Evolutionary conservation across 2,113 vertebrate species (phyloP), one percentile per base, ranked within the genome.

Genomic region (Heterochromis multidens): DNA sequence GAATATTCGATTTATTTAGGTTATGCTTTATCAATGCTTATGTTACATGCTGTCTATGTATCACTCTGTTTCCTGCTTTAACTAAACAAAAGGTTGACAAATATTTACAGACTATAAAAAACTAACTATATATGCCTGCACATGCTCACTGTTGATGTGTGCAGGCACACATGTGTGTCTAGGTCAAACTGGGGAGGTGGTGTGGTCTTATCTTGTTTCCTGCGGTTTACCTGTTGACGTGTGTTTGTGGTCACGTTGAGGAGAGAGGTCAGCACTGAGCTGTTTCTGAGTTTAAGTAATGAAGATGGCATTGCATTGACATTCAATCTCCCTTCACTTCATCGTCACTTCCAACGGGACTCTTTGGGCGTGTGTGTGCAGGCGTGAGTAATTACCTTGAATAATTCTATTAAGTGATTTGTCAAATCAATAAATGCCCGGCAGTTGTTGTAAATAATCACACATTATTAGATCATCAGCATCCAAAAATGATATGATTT

Each of bases 401-500:
- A 79, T 83, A 88, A 88, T 72, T 83, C 58, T 88, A 85, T 89
- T 62, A 54, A 83, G 58, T 79, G 74, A 82, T 92, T 90, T n/a
- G 56, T 91, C 84, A 87, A 61, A 67, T 85, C 82, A 40, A 58
- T 25, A 19, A 72, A 83, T 17, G 16, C 35, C n/a, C 59, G 57
- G 72, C 80, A 74, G 52, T 89, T 87, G 23, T 27, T 49, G 46
- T 74, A 31, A 74, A 31, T 74, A 74, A 54, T 54, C 70, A 74
- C 43, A 54, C 46, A 54, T 54, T 74, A 52, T 19, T 54, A 74
- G 6, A 2, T 49, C 46, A 70, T 85, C 85, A 80, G 33, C 13
- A 57, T 67, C 61, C 35, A 49, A 46, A 11, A 76, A 56, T 63
- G 77, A 85, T 74, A 72, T 57, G 31, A 59, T 89, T 92, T 80